phyloP scores from a whole-genome alignment of 2,888 invertebrate species.

The Laothoe populi region DNA sequence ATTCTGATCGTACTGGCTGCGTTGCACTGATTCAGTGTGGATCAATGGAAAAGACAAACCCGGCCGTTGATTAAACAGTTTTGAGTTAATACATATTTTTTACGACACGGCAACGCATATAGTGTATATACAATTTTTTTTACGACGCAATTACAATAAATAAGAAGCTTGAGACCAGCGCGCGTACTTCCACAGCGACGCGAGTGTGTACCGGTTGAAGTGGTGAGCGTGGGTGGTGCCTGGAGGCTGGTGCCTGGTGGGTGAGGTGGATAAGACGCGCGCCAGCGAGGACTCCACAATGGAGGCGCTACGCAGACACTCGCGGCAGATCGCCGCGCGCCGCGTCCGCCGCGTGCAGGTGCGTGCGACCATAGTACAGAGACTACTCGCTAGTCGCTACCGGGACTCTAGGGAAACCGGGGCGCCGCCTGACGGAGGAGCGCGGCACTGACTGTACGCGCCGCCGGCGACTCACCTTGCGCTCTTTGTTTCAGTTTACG shows the following conservation, averaged over 20 bases:
- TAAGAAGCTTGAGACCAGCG: constrained; percentile 53
- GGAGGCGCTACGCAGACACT: constrained; percentile 94
- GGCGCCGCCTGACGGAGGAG: background rate
- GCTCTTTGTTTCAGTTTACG: constrained; percentile 73
- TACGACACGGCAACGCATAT: constrained; percentile 41
- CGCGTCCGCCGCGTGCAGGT: constrained; percentile 93
- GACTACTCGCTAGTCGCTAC: background rate
- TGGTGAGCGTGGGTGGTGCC: constrained; percentile 29
- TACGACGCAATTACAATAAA: constrained; percentile 59
- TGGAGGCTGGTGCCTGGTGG: constrained; percentile 29
- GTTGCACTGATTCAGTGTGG: background rate
- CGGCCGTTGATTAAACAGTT: constrained; percentile 33
- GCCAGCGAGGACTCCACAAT: constrained; percentile 54
- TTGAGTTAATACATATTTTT: constrained; percentile 41
- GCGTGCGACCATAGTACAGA: constrained; percentile 49
- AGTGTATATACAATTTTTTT: constrained; percentile 47
- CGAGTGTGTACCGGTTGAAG: constrained; percentile 29
- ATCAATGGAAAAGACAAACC: constrained; percentile 7
- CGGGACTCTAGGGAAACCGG: background rate
- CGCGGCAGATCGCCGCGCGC: constrained; percentile 93
- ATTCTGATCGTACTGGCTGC: background rate
- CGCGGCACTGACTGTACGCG: constrained; percentile 36
- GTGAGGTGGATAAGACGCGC: constrained; percentile 27
- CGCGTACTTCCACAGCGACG: constrained; percentile 41
- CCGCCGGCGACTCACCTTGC: constrained; percentile 44